phyloP scores from a whole-genome alignment of 2,113 vertebrate species.

The Neoarius graeffei region DNA sequence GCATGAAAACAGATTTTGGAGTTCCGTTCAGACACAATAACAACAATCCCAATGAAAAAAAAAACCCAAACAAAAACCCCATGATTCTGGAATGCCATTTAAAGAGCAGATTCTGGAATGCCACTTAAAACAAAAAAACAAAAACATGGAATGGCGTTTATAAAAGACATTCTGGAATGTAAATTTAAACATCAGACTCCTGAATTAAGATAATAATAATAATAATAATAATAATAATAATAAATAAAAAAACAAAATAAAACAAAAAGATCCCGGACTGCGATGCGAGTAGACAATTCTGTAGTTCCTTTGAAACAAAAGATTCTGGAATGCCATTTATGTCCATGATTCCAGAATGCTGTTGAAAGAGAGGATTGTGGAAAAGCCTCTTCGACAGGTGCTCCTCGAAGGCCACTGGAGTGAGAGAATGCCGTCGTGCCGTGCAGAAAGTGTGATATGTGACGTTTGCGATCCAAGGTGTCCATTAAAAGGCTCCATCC shows the following conservation, averaged over 20 bases:
- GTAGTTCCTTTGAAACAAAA: too few relatives aligned
- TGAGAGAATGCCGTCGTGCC: not conserved
- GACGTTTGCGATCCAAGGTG: not conserved
- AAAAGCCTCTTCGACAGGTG: not conserved
- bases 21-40: not conserved
- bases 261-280: not conserved
- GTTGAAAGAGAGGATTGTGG: not conserved
- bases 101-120: not conserved
- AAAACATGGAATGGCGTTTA: too few relatives aligned
- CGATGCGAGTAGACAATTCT: not conserved
- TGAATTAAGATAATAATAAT: not conserved
- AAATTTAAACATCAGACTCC: not conserved
- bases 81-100: not conserved
- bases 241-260: not conserved
- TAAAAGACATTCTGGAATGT: not conserved
- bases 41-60: not conserved
- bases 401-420: constrained; percentile 12
- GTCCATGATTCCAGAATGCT: not conserved
- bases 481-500: not conserved
- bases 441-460: not conserved
- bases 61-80: not conserved
- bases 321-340: not conserved
- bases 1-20: not conserved
- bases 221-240: not conserved
- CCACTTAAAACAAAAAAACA: not conserved